Base-by-base conservation (phyloP, 2,113 vertebrate species). In the Corythornis madagascariensis region DNA sequence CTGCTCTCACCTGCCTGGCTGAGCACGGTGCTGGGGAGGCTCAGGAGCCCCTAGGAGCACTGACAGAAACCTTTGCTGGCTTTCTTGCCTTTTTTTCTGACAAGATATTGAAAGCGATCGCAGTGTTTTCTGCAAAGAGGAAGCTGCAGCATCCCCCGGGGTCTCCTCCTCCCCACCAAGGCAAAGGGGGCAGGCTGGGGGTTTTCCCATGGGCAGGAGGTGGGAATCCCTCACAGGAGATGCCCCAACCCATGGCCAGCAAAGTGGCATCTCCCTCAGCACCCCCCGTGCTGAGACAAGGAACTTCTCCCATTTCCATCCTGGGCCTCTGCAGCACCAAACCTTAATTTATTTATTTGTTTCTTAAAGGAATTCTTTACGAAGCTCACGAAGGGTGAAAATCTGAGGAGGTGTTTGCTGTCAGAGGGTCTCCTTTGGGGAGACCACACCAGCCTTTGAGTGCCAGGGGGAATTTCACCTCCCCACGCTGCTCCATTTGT, bases 401-500 rank as follows among this genome's bases (percentile, higher is more conserved):
- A 84, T 72, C 67, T 47, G 53, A 75, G 64, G 26, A 70, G 72
- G 38, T 47, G 38, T 43, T 91, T 74, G 61, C 88, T 92, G 87
- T 85, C 35, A 65, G 87, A 50, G 53, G 77, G 78, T 82, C 52
- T 60, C 93, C 74, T 78, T 94, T 21, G 29, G 90, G 92, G 92
- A 93, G 65, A 86, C 88, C 95, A 86, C 84, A 88, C 18, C 24
- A 57, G 72, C 76, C 92, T 83, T 94, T 77, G 67, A 93, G 92
- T 89, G 93, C 95, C 81, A 71, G 81, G 92, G 52, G 66, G 78
- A 26, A 29, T 66, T 47, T 60, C 66, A 86, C 84, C 83, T 76
- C 81, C 50, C 26, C 63, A 55, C 50, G 64, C 87, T 69, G 57
- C 56, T 74, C 97, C 97, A 97, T 89, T 97, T 97, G 96, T 97